phyloP scores from a whole-genome alignment of 1,140 invertebrate genomes.

The Teleopsis dalmanni region DNA sequence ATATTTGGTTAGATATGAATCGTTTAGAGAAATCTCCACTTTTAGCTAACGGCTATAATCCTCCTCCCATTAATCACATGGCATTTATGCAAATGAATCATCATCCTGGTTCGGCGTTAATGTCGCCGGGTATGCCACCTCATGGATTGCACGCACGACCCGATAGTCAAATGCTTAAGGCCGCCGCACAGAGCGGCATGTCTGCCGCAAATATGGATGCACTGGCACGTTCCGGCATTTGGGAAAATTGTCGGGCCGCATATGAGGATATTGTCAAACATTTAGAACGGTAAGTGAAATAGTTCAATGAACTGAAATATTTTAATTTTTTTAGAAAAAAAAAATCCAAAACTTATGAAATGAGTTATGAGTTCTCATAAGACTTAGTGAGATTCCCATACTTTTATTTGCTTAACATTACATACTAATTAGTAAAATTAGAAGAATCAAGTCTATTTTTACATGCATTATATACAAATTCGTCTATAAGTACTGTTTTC shows the following conservation, averaged over 20 bases:
- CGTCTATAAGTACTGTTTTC: no score
- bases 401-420: no score
- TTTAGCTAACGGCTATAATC: constrained; percentile 89
- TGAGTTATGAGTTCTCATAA: no score
- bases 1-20: constrained; percentile 72
- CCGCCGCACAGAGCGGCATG: constrained; percentile 52
- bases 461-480: no score
- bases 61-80: constrained; percentile 85
- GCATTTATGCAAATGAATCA: constrained; percentile 79
- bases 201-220: constrained; percentile 73
- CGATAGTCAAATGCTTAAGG: constrained; percentile 67
- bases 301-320: not conserved
- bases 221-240: constrained; percentile 79
- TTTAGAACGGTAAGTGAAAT: constrained; percentile 68
- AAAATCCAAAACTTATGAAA: no score
- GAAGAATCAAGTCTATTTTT: not conserved
- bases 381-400: no score
- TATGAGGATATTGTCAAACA: constrained; percentile 91
- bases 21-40: constrained; percentile 85
- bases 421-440: not conserved
- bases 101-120: constrained; percentile 63
- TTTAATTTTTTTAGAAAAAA: not conserved
- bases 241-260: constrained; percentile 87
- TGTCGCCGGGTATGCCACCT: constrained; percentile 80
- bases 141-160: constrained; percentile 62